Conservation (phyloP, 2,888 invertebrate species). For the Stomorhina lunata region DNA sequence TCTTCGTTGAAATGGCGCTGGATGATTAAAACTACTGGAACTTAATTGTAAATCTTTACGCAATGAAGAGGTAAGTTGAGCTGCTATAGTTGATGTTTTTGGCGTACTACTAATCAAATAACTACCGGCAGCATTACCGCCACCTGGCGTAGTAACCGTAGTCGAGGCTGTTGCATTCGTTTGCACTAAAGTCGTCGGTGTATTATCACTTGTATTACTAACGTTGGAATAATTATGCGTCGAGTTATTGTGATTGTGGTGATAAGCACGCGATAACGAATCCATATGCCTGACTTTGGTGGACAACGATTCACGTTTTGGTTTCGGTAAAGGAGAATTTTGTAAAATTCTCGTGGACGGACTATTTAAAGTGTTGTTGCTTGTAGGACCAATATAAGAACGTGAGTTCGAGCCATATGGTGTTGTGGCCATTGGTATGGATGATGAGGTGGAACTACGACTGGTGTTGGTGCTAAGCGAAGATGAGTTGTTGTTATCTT, state of each 20-base stretch:
- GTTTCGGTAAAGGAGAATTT: conserved; percentile 78
- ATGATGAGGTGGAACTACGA: conserved; percentile 78
- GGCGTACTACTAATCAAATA: conserved; percentile 68
- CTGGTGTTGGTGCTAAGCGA: conserved; percentile 73
- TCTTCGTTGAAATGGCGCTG: conserved; percentile 64
- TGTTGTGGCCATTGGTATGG: conserved; percentile 78
- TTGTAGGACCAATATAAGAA: conserved; percentile 67
- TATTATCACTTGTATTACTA: conserved; percentile 53
- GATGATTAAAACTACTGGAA: conserved; percentile 67
- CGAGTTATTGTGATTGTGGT: conserved; percentile 66
- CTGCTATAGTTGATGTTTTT: conserved; percentile 70
- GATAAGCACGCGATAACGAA: conserved; percentile 79
- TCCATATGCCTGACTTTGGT: conserved; percentile 81
- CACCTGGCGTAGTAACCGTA: conserved; percentile 42
- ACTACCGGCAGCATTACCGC: conserved; percentile 51
- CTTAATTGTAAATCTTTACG: conserved; percentile 76
- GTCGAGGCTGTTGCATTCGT: conserved; percentile 18
- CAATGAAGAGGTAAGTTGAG: conserved; percentile 73
- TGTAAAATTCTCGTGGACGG: conserved; percentile 77
- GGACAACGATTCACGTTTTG: conserved; percentile 81
- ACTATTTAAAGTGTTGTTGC: conserved; percentile 67
- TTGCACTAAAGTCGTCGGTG: conserved; percentile 47
- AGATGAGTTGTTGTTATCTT: conserved; percentile 73
- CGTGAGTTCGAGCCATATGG: conserved; percentile 72
- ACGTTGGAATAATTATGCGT: conserved; percentile 55